A percentile compares a stretch with the other conserved stretches of the same genome.
Evolutionary conservation across 2,888 invertebrate species (phyloP).

Genomic region (Blera fallax): DNA sequence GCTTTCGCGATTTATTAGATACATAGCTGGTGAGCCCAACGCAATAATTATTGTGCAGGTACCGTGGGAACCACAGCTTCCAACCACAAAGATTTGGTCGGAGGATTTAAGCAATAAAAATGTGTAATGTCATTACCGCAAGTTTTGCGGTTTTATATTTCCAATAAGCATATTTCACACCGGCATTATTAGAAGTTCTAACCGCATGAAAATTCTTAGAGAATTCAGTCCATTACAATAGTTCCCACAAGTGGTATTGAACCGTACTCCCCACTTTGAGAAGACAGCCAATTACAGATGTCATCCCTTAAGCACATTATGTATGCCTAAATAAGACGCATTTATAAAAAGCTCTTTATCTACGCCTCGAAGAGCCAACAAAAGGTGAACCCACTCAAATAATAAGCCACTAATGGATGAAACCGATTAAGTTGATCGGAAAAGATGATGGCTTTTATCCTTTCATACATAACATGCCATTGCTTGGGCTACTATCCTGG

Average conservation of each 20-base stretch:
- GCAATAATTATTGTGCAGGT: neutral
- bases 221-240: no score
- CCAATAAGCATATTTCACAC: no score
- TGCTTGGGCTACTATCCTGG: neutral
- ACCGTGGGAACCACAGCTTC: constrained; percentile 19
- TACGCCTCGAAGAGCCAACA: neutral
- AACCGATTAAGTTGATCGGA: neutral
- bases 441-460: constrained; percentile 18
- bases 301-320: neutral
- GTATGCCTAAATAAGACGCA: neutral
- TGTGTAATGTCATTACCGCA: neutral
- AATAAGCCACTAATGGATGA: constrained; percentile 9
- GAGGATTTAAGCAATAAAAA: neutral
- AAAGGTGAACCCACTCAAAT: neutral
- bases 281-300: neutral
- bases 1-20: constrained; percentile 17
- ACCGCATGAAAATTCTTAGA: no score
- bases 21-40: constrained; percentile 5
- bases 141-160: neutral
- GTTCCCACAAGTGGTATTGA: no score
- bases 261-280: no score
- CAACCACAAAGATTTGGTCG: neutral
- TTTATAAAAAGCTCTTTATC: neutral
- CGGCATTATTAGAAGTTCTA: no score
- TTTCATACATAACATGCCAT: neutral